Base-by-base conservation (phyloP, 2,113 vertebrate genomes). In the Rhizomys pruinosus region DNA sequence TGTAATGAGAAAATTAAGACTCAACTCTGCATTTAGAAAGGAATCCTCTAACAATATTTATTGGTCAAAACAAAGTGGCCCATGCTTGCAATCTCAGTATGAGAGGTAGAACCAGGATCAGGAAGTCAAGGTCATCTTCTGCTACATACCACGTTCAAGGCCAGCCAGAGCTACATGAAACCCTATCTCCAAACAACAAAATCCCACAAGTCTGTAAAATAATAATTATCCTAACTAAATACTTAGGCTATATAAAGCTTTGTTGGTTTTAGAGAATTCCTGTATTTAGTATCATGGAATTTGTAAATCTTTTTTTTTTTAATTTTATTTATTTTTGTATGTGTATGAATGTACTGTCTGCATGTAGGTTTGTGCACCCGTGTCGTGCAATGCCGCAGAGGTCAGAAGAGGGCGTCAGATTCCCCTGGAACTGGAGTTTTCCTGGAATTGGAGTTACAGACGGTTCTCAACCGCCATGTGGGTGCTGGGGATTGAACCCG, bases 1-100 rank as follows among this genome's bases (percentile, higher is more conserved):
- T 89, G 55, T 92, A 80, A 89, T 27, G n/a, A 87, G 76, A 94
- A 87, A 91, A 92, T 64, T 2, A 57, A 71, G 63, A 71, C 11
- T 94, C 44, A 87, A 93, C 68, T 91, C 34, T 94, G n/a, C 52
- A 78, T 82, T 95, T 61, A 85, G 27, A 85, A 57, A 88, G 32
- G 23, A 95, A 90, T 85, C 84, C 61, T 94, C 87, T 94, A 32
- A 87, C 90, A 23, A 85, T 80, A 92, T 0, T 87, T 11, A n/a
- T n/a, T n/a, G 29, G 68, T 39, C 76, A 87, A 82, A 90, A 77
- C 64, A 69, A n/a, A 19, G 84, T 71, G 37, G 34, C 12, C 34
- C 66, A 85, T 29, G 34, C 66, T 39, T 55, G 11, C 44, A 55
- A 55, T 69, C 47, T 86, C 68, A 86, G 17, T 57, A 86, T 57